phyloP scores from a whole-genome alignment of 2,888 invertebrate species.

The Hirudinaria manillensis region DNA sequence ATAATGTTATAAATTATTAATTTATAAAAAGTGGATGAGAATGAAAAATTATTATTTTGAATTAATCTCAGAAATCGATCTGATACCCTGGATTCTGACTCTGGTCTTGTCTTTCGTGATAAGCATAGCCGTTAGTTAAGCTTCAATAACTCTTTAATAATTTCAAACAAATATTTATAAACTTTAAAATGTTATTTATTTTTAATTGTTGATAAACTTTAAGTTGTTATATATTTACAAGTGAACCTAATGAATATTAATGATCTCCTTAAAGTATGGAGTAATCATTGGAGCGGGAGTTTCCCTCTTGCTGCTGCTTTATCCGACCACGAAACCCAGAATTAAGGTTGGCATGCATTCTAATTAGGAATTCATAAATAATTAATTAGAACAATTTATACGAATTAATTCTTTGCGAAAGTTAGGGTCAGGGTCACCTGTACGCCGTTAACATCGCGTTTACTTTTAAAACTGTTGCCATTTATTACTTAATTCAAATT shows the following conservation, averaged over 20 bases:
- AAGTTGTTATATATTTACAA: too few species aligned
- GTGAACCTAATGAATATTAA: not conserved
- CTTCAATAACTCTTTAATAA: not conserved
- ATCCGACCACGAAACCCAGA: slow-evolving; percentile 37
- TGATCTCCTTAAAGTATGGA: slow-evolving; percentile 35
- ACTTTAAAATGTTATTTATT: too few species aligned
- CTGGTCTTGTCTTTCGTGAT: slow-evolving; percentile 76
- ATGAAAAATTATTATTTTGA: not conserved
- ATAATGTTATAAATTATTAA: not conserved
- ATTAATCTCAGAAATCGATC: slow-evolving; percentile 67
- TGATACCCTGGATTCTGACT: slow-evolving; percentile 76
- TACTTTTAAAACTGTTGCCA: too few species aligned
- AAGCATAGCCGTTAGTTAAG: slow-evolving; percentile 62
- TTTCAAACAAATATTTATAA: too few species aligned
- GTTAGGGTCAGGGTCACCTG: not conserved
- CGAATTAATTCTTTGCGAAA: too few species aligned
- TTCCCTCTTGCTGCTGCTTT: slow-evolving; percentile 36
- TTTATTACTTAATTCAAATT: too few species aligned
- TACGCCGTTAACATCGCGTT: too few species aligned
- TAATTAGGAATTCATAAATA: not conserved
- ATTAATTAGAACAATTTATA: not conserved
- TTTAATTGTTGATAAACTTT: too few species aligned
- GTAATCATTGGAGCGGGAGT: slow-evolving; percentile 36
- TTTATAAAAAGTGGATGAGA: not conserved
- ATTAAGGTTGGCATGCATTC: slow-evolving; percentile 35